Evolutionary conservation across 2,113 vertebrate species (phyloP), one percentile per base, ranked within the genome.

Genomic region (Cacatua alba): DNA sequence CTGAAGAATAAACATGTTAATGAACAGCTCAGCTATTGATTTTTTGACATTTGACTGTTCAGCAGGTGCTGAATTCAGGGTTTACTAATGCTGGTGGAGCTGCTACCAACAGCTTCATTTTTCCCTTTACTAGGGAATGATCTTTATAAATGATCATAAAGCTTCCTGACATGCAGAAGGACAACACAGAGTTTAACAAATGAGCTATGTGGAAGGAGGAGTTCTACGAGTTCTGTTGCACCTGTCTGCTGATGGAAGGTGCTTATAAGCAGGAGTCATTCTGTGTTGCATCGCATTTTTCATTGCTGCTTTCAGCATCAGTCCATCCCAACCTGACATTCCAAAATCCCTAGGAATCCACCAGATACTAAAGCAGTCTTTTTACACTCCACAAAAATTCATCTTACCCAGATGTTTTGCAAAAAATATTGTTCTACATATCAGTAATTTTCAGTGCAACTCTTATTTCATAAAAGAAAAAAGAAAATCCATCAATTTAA

Each of bases 11-110:
- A 90, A 67, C 43, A 78, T 4, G 39, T 24, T 86, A 83, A 94
- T 75, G 71, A 88, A 92, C 44, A 86, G 78, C 63, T 86, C 68
- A 60, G 37, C 57, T 78, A 77, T 35, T 1, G 17, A 94, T 92
- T 77, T 90, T 67, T 46, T 84, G 86, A 88, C 86, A 80, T 63
- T 28, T 91, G 78, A 84, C 95, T 88, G 89, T 92, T 91, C 83
- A 79, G 93, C 12, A 87, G 21, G 57, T 53, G 53, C 75, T 90
- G 82, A 80, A 94, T 59, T 59, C 59, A 82, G 37, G n/a, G 31
- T 80, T 88, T 83, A 72, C 37, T 81, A 86, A 82, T 7, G 53
- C 63, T 83, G 53, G 8, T 65, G 37, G 63, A 80, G 63, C 53
- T 88, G 37, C 59, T 80, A 80, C 31, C 41, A 83, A 21, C 26